Evolutionary conservation across 2,113 vertebrate genomes (phyloP), one percentile per base, ranked within the genome.

Genomic region (Cottus gobio): DNA sequence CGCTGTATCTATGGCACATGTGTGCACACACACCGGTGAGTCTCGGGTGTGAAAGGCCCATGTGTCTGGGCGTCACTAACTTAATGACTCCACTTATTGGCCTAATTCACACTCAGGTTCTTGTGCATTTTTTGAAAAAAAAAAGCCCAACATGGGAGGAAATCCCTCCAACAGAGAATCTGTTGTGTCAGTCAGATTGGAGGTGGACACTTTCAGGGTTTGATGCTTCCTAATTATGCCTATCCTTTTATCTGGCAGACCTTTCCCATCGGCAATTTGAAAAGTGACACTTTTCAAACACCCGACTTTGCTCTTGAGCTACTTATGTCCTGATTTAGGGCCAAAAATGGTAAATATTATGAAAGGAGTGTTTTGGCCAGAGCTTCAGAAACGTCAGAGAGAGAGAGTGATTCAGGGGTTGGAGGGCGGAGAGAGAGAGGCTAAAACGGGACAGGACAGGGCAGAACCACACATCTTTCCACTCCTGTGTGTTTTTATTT

Each of bases 11-110:
- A 86, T 88, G 90, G 82, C 84, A 89, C 89, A 89, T 91, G 93
- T 93, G 92, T 90, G 87, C 68, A 77, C 84, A 79, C 86, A 82
- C 85, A 69, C 37, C 77, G 15, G 86, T 61, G 85, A 70, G 79
- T 78, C 58, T 44, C 77, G 79, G 34, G 72, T 26, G 83, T 95
- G 90, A 95, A 95, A 93, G 93, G 70, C 61, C 75, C 30, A 26
- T 90, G 93, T 94, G 94, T 94, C 82, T 91, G 80, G 70, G 54
- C 52, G 65, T 89, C 76, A 44, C 61, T 87, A 78, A 88, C 80
- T 93, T 94, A 95, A 94, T 93, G 85, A 93, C 89, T 88, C 91
- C 89, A 94, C 94, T 94, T 94, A 91, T 85, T 58, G 84, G 80
- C 68, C 75, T 83, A 92, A 93, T 94, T 92, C 91, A 93, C 90